Evolutionary conservation across 2,113 vertebrate species (phyloP), one percentile per base, ranked within the genome.

Genomic region (Arenaria interpres): DNA sequence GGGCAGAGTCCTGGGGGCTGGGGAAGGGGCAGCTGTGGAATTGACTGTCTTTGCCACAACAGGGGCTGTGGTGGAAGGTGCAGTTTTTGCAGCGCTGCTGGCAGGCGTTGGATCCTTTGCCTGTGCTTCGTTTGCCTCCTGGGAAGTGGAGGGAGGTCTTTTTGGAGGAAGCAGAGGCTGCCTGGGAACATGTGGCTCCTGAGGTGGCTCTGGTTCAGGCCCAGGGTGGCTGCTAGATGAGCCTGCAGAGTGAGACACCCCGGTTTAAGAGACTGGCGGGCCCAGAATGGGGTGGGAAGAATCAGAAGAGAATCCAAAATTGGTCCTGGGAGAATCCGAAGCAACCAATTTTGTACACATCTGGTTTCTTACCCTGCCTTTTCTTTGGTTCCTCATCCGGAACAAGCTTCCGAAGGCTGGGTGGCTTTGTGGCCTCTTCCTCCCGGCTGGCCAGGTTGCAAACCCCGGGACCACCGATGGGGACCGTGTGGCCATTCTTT

Each of bases 401-500:
- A 87, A 83, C 27, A n/a, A 98, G 95, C 97, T 98, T 99, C 85
- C 96, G 95, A 35, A 98, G 97, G 96, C 95, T 98, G 81, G 98
- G 68, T 94, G 95, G 95, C 92, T 97, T 98, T 72, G 97, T 98
- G 10, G 97, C 93, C 53, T 99, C 99, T 10, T 97, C 97, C 23
- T 98, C 98, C 74, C 87, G 94, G 60, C 97, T 97, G 82, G 93
- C 84, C 67, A 97, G 95, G 56, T 98, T 97, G 11, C 97, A 85
- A 19, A 95, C 39, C 18, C 95, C 80, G 0, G 93, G 12, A 24
- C 66, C 95, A 17, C 97, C 96, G 2, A 98, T 57, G 7, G 99
- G 99, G 41, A 98, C 90, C 0, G 99, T 99, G 86, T 99, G 99
- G 87, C 99, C 99, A n/a, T 99, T 99, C 97, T 99, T 99, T 94